Evolutionary conservation across 2,888 invertebrate species (phyloP).

Genomic region (Chymomyza caudatula): DNA sequence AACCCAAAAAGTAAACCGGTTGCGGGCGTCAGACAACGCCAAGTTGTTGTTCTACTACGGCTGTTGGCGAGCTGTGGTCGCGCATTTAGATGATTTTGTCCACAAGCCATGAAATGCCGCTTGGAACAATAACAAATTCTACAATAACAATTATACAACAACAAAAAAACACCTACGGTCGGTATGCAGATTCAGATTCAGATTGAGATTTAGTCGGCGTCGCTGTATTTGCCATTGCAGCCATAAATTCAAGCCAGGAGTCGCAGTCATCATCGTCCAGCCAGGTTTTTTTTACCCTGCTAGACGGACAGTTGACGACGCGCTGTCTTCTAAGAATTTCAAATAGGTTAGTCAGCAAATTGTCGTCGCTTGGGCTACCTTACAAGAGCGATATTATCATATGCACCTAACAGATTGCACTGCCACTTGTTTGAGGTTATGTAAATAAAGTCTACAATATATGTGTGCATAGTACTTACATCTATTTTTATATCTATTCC

Average conservation of each 20-base stretch:
- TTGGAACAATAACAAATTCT: neutral
- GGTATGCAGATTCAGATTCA: slow-evolving; percentile 56
- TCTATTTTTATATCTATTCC: neutral
- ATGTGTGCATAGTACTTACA: neutral
- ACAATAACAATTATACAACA: slow-evolving; percentile 23
- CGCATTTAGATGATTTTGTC: slow-evolving; percentile 66
- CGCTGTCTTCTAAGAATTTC: slow-evolving; percentile 63
- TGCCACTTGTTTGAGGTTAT: slow-evolving; percentile 29
- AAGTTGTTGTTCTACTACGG: neutral
- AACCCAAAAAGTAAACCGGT: slow-evolving; percentile 63
- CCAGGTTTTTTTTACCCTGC: neutral
- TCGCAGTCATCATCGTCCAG: slow-evolving; percentile 13
- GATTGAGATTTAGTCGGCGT: slow-evolving; percentile 43
- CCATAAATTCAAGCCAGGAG: slow-evolving; percentile 59
- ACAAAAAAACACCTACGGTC: slow-evolving; percentile 6
- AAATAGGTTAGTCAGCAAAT: slow-evolving; percentile 40
- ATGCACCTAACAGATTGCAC: slow-evolving; percentile 32
- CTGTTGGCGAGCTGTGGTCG: slow-evolving; percentile 34
- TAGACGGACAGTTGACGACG: slow-evolving; percentile 38
- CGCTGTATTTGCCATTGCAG: slow-evolving; percentile 41
- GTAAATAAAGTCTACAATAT: slow-evolving; percentile 20
- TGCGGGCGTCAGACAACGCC: slow-evolving; percentile 44
- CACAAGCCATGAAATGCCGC: slow-evolving; percentile 53
- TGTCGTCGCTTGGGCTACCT: neutral
- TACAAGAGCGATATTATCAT: slow-evolving; percentile 18